Base-by-base conservation (phyloP, 1,140 invertebrate genomes). In the Acyrthosiphon pisum region DNA sequence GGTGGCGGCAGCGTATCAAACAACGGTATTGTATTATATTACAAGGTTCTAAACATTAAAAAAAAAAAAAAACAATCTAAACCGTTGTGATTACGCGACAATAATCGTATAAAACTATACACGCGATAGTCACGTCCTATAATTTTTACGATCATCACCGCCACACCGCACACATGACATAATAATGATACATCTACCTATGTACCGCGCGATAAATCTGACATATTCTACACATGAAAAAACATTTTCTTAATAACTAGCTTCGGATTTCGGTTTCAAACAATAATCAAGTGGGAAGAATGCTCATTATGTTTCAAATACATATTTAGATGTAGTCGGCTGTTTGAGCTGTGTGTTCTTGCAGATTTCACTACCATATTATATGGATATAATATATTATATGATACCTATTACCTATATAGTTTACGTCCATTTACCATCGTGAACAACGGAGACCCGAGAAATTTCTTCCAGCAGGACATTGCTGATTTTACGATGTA, bases 1-100 rank as follows among this genome's bases (percentile, higher is more conserved):
- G 83, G 83, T 41, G 8, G 83, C 37, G 37, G 83, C 83, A 44
- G 83, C 83, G 83, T 86, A 44, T 86, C 83, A 86, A 76, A n/a
- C 83, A 86, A 86, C 83, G 23, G 83, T 86, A 86, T 86, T 86
- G 83, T 86, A 86, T 86, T 86, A 86, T 86, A 44, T 41, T 86
- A 86, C 83, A 86, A 86, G 83, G 83, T 86, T 86, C 18, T 37
- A 44, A 86, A 86, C 9, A 44, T 26, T 41, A 44, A 86, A 23
- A 41, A 86, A 41, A 83, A n/a, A n/a, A 84, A 83, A 83, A 83
- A 86, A 86, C 0, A 44, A 86, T 86, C 83, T 23, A 41, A 44
- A 41, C 41, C 83, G 37, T 44, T 44, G 83, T 41, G 83, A 86
- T 86, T 86, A 44, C 37, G 83, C 83, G 41, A 86, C 41, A 86